Percentiles rank a stretch among this genome's conserved stretches.
Conservation (phyloP, 1,140 invertebrate species). For the Globodera ellingtonae region DNA sequence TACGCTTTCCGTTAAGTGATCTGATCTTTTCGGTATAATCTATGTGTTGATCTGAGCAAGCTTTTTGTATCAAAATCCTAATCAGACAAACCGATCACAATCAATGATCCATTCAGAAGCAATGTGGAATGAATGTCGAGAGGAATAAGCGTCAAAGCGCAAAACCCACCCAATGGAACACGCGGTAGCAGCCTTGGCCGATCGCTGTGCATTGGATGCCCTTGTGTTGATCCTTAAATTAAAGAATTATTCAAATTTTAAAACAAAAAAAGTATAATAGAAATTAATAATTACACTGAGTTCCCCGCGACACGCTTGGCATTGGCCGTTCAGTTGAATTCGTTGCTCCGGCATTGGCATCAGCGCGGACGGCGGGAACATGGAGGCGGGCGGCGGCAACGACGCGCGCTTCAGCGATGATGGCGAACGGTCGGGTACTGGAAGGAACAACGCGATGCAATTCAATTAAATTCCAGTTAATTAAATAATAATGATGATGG, state of each 20-base stretch:
- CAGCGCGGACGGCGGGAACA: neutral
- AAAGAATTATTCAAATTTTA: neutral
- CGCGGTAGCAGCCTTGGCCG: slow-evolving; percentile 20
- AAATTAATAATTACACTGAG: too few species aligned
- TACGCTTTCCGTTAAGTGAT: too few species aligned
- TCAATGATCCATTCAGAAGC: neutral
- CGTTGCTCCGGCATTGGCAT: slow-evolving; percentile 25
- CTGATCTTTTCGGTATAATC: too few species aligned
- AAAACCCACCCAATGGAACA: slow-evolving; percentile 17
- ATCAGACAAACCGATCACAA: neutral
- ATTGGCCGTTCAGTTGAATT: slow-evolving; percentile 16
- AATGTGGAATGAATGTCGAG: too few species aligned
- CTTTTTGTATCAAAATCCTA: too few species aligned
- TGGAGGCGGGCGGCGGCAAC: neutral
- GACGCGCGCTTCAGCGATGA: slow-evolving; percentile 17
- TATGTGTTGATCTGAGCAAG: too few species aligned
- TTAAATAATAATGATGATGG: too few species aligned
- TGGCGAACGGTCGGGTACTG: slow-evolving; percentile 24
- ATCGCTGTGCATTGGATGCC: slow-evolving; percentile 30
- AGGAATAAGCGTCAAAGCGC: too few species aligned
- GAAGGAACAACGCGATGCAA: neutral
- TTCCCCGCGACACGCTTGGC: slow-evolving; percentile 7
- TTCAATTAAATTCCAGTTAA: neutral
- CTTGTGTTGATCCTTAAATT: slow-evolving; percentile 17
- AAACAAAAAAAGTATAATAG: too few species aligned